A percentile compares a stretch with the other conserved stretches of the same genome.
Evolutionary conservation across 2,113 vertebrate species (phyloP).

Genomic region (Lampris incognitus): DNA sequence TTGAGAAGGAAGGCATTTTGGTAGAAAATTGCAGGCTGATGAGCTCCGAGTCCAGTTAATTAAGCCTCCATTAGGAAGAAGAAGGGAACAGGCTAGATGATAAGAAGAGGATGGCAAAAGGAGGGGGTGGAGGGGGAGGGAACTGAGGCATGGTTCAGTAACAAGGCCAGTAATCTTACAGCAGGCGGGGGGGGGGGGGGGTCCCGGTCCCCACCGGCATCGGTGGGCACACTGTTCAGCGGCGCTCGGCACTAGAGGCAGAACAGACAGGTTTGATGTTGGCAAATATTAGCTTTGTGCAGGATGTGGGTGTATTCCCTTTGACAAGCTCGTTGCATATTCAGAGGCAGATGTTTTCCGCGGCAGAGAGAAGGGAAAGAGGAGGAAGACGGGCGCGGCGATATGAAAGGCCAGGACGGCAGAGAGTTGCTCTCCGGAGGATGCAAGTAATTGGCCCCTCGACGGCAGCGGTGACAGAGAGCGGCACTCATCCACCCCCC

Average conservation of each 20-base stretch:
- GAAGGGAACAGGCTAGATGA: slow-evolving; percentile 26
- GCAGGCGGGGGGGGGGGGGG: slow-evolving; percentile 53
- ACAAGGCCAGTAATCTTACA: slow-evolving; percentile 69
- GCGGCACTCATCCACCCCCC: slow-evolving; percentile 52
- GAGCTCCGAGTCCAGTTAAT: slow-evolving; percentile 62
- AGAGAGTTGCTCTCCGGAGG: slow-evolving; percentile 81
- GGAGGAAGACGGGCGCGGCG: slow-evolving; percentile 48
- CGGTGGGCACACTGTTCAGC: slow-evolving; percentile 52
- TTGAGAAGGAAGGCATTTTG: slow-evolving; percentile 34
- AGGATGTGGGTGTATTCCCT: slow-evolving; percentile 69
- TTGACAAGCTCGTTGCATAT: slow-evolving; percentile 84
- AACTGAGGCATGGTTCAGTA: slow-evolving; percentile 64
- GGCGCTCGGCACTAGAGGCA: slow-evolving; percentile 52
- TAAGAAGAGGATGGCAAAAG: slow-evolving; percentile 45
- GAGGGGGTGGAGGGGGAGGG: slow-evolving; percentile 40
- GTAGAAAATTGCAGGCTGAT: slow-evolving; percentile 26
- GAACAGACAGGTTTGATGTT: slow-evolving; percentile 80
- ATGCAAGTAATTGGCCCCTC: slow-evolving; percentile 88
- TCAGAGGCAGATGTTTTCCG: slow-evolving; percentile 84
- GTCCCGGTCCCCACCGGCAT: slow-evolving; percentile 47
- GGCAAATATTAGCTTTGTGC: slow-evolving; percentile 83
- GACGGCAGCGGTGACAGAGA: slow-evolving; percentile 79
- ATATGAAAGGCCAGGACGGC: slow-evolving; percentile 79
- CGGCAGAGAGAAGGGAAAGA: slow-evolving; percentile 54
- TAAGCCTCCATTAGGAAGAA: slow-evolving; percentile 55